These are phyloP conservation scores for Ips nitidus DNA, from an alignment of 1,140 invertebrate genomes.

Conservation along the genomic window DNA sequence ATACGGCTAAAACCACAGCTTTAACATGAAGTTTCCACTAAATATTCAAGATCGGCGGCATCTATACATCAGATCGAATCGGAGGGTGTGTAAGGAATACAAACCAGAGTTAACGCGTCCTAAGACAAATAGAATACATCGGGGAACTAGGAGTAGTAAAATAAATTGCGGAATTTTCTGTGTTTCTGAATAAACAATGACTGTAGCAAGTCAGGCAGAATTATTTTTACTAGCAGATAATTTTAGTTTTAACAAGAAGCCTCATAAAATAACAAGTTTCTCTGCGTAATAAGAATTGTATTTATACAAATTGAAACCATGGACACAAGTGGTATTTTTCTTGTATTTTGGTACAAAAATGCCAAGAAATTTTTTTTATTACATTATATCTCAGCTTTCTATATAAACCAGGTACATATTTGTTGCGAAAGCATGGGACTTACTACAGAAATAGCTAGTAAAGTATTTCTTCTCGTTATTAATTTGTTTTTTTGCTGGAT, in stretches of 20 bases:
- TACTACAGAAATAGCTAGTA: conserved; percentile 2
- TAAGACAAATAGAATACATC: conserved; percentile 35
- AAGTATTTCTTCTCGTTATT: conserved; percentile 8
- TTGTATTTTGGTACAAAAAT: too few species aligned
- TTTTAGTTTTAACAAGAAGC: neutral
- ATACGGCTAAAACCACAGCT: conserved; percentile 38
- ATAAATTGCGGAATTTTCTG: conserved; percentile 33
- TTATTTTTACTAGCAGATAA: conserved; percentile 12
- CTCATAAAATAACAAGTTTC: neutral
- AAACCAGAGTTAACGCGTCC: conserved; percentile 33
- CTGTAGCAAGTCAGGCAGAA: conserved; percentile 17
- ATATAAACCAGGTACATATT: neutral
- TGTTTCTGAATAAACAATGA: conserved; percentile 36
- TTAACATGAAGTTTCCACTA: conserved; percentile 39
- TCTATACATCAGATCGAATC: conserved; percentile 39
- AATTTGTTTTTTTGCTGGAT: conserved; percentile 15
- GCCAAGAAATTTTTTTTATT: neutral
- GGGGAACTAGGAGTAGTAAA: conserved; percentile 34
- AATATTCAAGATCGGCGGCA: conserved; percentile 38
- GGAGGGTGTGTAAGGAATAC: conserved; percentile 32
- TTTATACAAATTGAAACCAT: too few species aligned
- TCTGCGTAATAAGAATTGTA: too few species aligned
- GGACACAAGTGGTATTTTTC: too few species aligned
- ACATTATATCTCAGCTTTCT: neutral
- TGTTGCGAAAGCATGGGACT: neutral